Base-by-base conservation (phyloP, 64 coral and sea anemone species). In the Stylophora pistillata region DNA sequence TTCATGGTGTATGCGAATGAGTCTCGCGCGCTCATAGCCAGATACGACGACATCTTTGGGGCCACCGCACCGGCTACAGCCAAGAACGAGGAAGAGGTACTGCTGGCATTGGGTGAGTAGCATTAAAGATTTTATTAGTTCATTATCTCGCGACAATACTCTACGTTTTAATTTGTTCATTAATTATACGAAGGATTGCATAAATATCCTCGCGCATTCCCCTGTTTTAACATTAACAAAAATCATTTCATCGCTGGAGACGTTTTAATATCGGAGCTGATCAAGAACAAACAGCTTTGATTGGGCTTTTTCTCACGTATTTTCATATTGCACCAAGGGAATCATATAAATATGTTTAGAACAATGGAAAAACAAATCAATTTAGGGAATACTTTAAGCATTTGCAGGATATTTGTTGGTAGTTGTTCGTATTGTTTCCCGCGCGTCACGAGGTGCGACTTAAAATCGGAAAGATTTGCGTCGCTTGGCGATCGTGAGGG, bases 41-140 rank as follows among this genome's bases (percentile, higher is more conserved):
- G 95, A 16, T 97, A 97, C 74, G 91, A 93, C 4, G 91, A 86
- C 28, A 57, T 60, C 56, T 97, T 97, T 55, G 95, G 91, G 18
- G 95, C 95, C 37, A 97, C 88, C 0, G 78, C 95, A 7, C 29
- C 81, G 29, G 91, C 91, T 16, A 93, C 95, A 20, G 82, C 83
- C 17, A 77, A 76, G 32, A 93, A 93, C 21, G 91, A 97, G 30
- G 81, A 90, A 17, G 91, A 97, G 23, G 86, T 97, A 29, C 77
- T 97, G 11, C 53, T 62, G 53, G 86, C 87, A 5, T 58, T 97
- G 13, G 95, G 95, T 97, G 80, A 86, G 95, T 89, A 29, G 47
- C 37, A 21, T 11, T 68, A 61, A 68, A 70, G 61, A 84, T 84
- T 84, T 84, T 62, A 84, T 69, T 84, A 69, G 69, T 69, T n/a